A percentile compares a stretch with the other conserved stretches of the same genome.
Evolutionary conservation across 2,113 vertebrate species (phyloP).

Genomic region (Centropus bengalensis): DNA sequence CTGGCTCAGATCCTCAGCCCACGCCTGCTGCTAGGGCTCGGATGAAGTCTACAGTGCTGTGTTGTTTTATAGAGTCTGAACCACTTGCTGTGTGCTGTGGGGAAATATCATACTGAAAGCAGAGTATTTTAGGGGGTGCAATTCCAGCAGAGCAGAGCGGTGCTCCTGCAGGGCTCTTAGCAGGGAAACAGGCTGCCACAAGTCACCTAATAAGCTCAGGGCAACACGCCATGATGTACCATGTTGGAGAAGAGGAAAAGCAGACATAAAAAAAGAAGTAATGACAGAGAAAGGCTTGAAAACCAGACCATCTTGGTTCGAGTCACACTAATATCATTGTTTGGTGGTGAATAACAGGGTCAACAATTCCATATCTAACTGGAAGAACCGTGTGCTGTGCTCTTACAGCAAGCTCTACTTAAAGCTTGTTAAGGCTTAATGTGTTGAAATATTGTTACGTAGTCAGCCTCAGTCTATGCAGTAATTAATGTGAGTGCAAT

Average conservation of each 20-base stretch:
- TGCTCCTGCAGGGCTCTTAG: constrained; percentile 19
- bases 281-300: neutral
- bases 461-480: neutral
- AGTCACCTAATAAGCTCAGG: neutral
- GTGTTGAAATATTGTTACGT: neutral
- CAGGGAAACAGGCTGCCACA: constrained; percentile 3
- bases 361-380: neutral
- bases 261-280: neutral
- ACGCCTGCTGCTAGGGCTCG: neutral
- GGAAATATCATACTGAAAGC: neutral
- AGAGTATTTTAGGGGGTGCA: neutral
- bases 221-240: neutral
- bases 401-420: neutral
- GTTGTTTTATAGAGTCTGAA: neutral
- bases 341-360: neutral
- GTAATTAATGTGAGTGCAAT: constrained; percentile 16
- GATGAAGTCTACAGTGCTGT: rapidly evolving
- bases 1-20: neutral
- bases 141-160: neutral
- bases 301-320: neutral
- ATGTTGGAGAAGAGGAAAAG: neutral
- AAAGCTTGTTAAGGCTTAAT: neutral
- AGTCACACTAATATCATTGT: neutral
- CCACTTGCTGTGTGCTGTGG: neutral
- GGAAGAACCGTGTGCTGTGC: neutral